A percentile compares a stretch with the other conserved stretches of the same genome.
Evolutionary conservation across 2,797 vertebrate species (phyloP).

Genomic region (Trichosurus vulpecula): DNA sequence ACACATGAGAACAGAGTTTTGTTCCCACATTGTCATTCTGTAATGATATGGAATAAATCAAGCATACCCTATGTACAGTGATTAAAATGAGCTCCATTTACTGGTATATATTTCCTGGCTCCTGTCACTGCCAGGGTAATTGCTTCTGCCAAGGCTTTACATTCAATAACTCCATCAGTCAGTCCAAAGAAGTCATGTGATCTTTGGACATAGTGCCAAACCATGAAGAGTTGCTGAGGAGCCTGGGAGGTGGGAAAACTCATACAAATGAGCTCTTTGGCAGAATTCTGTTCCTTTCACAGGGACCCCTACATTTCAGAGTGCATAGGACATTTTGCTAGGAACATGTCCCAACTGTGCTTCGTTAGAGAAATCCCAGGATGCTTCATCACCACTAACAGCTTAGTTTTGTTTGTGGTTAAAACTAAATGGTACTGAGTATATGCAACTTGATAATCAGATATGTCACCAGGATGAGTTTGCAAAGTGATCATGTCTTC

Average conservation of each 20-base stretch:
- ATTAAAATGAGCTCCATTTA: conserved; percentile 78
- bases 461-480: neutral
- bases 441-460: neutral
- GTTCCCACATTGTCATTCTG: conserved; percentile 55
- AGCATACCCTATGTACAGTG: conserved; percentile 66
- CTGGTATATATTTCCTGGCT: conserved; percentile 78
- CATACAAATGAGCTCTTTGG: conserved; percentile 77
- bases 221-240: conserved; percentile 64
- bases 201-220: conserved; percentile 67
- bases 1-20: conserved; percentile 52
- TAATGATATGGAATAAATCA: conserved; percentile 70
- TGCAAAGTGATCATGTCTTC: conserved; percentile 18
- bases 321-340: conserved; percentile 77
- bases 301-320: conserved; percentile 73
- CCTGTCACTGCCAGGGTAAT: conserved; percentile 73
- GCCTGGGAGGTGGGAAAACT: conserved; percentile 60
- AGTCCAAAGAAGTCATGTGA: conserved; percentile 73
- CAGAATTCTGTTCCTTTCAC: conserved; percentile 71
- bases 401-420: neutral
- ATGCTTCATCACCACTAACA: conserved; percentile 34
- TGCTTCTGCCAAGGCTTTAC: conserved; percentile 76
- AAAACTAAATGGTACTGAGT: conserved; percentile 5
- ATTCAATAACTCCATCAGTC: conserved; percentile 70
- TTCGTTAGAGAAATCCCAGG: conserved; percentile 62
- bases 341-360: conserved; percentile 70